phyloP scores from a whole-genome alignment of 2,113 vertebrate species.

The Peromyscus maniculatus region DNA sequence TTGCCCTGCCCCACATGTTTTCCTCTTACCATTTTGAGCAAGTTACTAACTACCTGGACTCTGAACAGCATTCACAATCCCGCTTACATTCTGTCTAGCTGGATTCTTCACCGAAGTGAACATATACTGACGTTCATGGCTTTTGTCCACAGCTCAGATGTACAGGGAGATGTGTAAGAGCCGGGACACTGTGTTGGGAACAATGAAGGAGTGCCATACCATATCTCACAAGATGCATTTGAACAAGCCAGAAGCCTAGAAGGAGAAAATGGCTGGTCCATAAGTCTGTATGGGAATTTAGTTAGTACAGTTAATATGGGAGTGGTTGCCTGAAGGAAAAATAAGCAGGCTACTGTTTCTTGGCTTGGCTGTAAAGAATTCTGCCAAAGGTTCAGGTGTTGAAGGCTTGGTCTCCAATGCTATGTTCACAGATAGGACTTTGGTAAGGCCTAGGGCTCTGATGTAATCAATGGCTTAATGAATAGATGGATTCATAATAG shows the following conservation, averaged over 20 bases:
- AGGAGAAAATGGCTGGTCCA: neutral
- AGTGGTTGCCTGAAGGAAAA: neutral
- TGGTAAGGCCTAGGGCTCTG: neutral
- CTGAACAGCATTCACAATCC: neutral
- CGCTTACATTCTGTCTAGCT: neutral
- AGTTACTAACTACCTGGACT: too few relatives aligned
- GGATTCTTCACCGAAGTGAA: neutral
- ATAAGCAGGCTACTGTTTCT: neutral
- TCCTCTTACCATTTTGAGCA: neutral
- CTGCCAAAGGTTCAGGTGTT: neutral
- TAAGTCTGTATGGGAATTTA: neutral
- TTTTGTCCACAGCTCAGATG: neutral
- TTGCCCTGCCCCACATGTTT: accelerated
- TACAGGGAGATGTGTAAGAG: too few relatives aligned
- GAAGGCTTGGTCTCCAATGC: neutral
- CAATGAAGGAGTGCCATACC: neutral
- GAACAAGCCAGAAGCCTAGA: neutral
- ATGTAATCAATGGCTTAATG: neutral
- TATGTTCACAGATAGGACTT: neutral
- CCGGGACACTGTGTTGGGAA: neutral
- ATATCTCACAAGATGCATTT: neutral
- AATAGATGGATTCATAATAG: neutral
- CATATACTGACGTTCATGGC: accelerated
- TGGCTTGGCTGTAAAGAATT: neutral
- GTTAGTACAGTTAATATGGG: neutral